Base-by-base conservation (phyloP, 53 echinoderm and acorn worm genomes). In the Holothuria leucospilota region DNA sequence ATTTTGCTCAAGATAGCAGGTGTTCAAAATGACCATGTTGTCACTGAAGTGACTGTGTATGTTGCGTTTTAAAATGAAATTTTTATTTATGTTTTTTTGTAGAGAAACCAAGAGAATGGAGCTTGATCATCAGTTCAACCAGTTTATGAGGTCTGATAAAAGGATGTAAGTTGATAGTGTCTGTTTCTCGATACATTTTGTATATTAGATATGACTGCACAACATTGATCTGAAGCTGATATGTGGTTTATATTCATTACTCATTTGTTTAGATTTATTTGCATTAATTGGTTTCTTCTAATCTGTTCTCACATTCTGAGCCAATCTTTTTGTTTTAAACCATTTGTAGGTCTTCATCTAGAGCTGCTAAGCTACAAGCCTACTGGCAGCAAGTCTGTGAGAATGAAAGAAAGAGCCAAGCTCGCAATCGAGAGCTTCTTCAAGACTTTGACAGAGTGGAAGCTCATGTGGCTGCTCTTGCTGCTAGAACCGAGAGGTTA, bases 341-440 rank as follows among this genome's bases (percentile, higher is more conserved):
- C 20, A 51, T 23, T 42, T 38, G 3, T n/a, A 94, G 96, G 58
- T 90, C 88, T 60, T 71, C 81, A 29, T 53, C 92, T 27, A 89
- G 86, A 30, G 91, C 96, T 24, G 88, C 85, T 34, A 93, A 88
- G 77, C 88, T 96, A 29, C 94, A 96, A 64, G 89, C 85, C 34
- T 91, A 94, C 86, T 96, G 96, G 96, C 81, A 89, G 78, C 92
- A 96, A 68, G 73, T 96, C 34, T 94, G 94, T 72, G 96, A 94
- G 69, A 90, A 94, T 87, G 96, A 96, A 75, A 89, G 87, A 29
- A 87, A 85, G 65, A 94, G 94, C 62, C 87, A 82, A 51, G 93
- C 90, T 61, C 88, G 97, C 65, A 96, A 96, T 81, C 86, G 93
- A 60, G 85, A 93, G 42, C 88, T 96, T 14, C 85, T 96, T 13